phyloP scores from a whole-genome alignment of 2,888 invertebrate genomes.

The Nemotelus pantherinus region DNA sequence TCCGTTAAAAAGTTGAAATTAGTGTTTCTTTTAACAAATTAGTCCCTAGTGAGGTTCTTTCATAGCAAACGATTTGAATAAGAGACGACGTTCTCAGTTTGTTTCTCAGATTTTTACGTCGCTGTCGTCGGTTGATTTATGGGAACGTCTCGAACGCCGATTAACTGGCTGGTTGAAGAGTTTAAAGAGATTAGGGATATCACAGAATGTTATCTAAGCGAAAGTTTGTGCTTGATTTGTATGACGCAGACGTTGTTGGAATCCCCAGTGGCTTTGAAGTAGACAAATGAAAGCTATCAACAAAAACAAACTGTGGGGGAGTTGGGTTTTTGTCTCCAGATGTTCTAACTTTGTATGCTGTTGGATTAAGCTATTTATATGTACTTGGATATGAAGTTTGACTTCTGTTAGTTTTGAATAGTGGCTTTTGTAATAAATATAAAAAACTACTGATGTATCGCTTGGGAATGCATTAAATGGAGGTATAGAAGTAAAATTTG shows the following conservation, averaged over 20 bases:
- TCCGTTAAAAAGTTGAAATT: slow-evolving; percentile 25
- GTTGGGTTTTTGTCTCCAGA: background rate
- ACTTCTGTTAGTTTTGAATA: background rate
- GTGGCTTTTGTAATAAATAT: too few species aligned
- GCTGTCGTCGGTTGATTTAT: background rate
- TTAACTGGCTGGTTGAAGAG: slow-evolving; percentile 10
- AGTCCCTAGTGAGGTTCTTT: slow-evolving; percentile 39
- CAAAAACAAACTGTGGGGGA: slow-evolving; percentile 25
- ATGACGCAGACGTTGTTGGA: background rate
- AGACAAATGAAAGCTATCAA: slow-evolving; percentile 27
- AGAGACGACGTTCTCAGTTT: background rate
- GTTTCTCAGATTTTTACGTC: background rate
- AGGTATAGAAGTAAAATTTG: too few species aligned
- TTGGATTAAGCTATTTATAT: background rate
- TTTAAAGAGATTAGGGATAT: slow-evolving; percentile 6
- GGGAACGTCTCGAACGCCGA: slow-evolving; percentile 31
- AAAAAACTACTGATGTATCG: too few species aligned
- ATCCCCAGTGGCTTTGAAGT: background rate
- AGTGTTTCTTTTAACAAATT: slow-evolving; percentile 39
- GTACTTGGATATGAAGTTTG: background rate
- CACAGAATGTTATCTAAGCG: slow-evolving; percentile 16
- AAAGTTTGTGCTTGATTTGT: slow-evolving; percentile 11
- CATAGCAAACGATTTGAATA: slow-evolving; percentile 38
- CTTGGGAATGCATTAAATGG: too few species aligned
- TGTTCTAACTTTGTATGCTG: slow-evolving; percentile 28